Conservation (phyloP, 2,888 invertebrate species). For the Xylota segnis region DNA sequence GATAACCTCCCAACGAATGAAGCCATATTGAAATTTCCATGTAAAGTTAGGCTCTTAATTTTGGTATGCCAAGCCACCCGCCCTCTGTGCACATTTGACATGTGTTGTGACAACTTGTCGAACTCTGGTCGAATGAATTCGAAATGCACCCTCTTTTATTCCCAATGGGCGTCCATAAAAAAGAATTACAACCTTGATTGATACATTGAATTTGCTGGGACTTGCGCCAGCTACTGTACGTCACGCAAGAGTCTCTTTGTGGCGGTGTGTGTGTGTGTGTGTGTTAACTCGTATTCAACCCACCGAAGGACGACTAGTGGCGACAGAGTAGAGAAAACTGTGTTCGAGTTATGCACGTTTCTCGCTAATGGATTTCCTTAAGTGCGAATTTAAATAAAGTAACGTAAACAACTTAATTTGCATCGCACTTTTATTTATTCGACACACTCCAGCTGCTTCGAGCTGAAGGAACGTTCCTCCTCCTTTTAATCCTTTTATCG, state of each 20-base stretch:
- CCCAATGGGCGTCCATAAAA: constrained; percentile 76
- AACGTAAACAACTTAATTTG: constrained; percentile 77
- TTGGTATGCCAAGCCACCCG: constrained; percentile 75
- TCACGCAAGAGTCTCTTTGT: constrained; percentile 50
- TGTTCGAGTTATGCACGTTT: constrained; percentile 76
- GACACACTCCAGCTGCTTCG: constrained; percentile 40
- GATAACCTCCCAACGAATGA: constrained; percentile 74
- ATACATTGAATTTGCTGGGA: constrained; percentile 75
- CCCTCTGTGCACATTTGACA: constrained; percentile 73
- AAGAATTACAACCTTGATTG: constrained; percentile 74
- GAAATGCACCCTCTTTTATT: constrained; percentile 72
- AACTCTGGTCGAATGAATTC: constrained; percentile 74
- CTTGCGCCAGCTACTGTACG: constrained; percentile 53
- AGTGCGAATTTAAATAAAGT: constrained; percentile 77
- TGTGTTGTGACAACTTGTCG: constrained; percentile 78
- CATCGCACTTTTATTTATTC: constrained; percentile 59
- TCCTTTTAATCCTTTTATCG: constrained; percentile 26
- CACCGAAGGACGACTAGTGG: constrained; percentile 48
- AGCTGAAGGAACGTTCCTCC: constrained; percentile 18
- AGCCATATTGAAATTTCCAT: constrained; percentile 69
- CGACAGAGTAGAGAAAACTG: constrained; percentile 39
- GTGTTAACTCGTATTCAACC: constrained; percentile 28
- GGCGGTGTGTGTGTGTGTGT: constrained; percentile 29
- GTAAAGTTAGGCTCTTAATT: constrained; percentile 76
- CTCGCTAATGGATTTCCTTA: constrained; percentile 77